These are phyloP conservation scores for Drosophila lini DNA, from an alignment of 1,140 invertebrate species.

Conservation along the genomic window DNA sequence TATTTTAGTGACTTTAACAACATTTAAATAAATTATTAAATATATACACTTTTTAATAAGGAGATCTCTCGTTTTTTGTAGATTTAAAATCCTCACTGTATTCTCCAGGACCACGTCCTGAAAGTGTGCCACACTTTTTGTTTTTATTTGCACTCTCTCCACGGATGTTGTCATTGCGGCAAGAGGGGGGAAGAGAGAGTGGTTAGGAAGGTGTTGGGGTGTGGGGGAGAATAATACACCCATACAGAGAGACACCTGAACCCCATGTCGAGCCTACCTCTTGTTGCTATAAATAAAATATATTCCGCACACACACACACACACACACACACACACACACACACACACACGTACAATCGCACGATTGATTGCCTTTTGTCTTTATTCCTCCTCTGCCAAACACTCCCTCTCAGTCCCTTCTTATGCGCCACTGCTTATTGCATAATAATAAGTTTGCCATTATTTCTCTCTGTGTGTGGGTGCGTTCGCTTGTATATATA, in stretches of 20 bases:
- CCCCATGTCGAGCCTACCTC: constrained; percentile 47
- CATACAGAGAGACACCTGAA: constrained; percentile 32
- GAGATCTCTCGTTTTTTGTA: not conserved
- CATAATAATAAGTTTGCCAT: constrained; percentile 73
- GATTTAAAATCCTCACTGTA: constrained; percentile 8
- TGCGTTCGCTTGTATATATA: constrained; percentile 2
- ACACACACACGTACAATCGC: constrained; percentile 28
- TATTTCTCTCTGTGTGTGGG: constrained; percentile 47
- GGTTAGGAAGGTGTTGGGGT: constrained; percentile 2
- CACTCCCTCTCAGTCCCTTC: not conserved
- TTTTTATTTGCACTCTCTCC: constrained; percentile 10
- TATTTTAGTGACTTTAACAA: too few species aligned
- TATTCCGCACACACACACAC: constrained; percentile 37
- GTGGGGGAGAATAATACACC: constrained; percentile 8
- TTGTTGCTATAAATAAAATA: constrained; percentile 80
- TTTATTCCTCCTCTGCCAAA: constrained; percentile 8
- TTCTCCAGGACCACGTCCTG: constrained; percentile 16
- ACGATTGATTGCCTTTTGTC: constrained; percentile 74
- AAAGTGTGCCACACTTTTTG: constrained; percentile 71
- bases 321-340: not conserved
- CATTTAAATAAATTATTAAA: too few species aligned
- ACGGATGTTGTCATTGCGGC: constrained; percentile 28
- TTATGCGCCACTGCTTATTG: constrained; percentile 48
- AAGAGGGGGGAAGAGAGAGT: not conserved
- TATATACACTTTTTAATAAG: not conserved